Evolutionary conservation across 2,797 vertebrate species (phyloP).

Genomic region (Babyrousa celebensis): DNA sequence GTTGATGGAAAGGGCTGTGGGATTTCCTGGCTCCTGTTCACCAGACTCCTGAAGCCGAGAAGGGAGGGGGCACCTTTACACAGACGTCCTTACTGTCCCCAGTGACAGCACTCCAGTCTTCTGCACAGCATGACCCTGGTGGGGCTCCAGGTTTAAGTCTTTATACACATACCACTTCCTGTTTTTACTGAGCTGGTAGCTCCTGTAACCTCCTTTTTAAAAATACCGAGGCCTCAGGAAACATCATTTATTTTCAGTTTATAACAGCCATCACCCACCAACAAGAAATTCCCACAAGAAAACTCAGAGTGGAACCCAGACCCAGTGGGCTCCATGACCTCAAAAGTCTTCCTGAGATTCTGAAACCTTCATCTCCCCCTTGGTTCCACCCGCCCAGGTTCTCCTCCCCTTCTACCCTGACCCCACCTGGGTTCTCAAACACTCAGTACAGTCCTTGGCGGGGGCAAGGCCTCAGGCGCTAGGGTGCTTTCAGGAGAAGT

Average conservation of each 20-base stretch:
- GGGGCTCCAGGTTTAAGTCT: neutral
- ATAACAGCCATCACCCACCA: fast-evolving
- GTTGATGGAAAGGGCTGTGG: neutral
- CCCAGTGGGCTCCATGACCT: neutral
- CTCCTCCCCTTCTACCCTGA: neutral
- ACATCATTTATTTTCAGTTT: neutral
- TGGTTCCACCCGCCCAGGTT: fast-evolving
- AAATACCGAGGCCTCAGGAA: neutral
- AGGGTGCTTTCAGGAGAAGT: neutral
- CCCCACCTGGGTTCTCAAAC: neutral
- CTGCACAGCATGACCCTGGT: neutral
- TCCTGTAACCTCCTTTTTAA: neutral
- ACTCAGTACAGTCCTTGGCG: neutral
- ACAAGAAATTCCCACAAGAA: neutral
- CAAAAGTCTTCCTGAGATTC: neutral
- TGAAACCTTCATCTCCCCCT: neutral
- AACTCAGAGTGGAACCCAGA: neutral
- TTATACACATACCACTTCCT: neutral
- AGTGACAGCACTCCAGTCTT: fast-evolving
- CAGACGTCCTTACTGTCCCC: neutral
- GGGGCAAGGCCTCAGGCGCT: neutral
- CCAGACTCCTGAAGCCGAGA: neutral
- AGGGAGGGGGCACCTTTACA: neutral
- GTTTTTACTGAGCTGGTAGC: neutral
- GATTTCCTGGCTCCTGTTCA: neutral